Evolutionary conservation across 2,888 invertebrate species (phyloP), one percentile per base, ranked within the genome.

Genomic region (Desoria tigrina): DNA sequence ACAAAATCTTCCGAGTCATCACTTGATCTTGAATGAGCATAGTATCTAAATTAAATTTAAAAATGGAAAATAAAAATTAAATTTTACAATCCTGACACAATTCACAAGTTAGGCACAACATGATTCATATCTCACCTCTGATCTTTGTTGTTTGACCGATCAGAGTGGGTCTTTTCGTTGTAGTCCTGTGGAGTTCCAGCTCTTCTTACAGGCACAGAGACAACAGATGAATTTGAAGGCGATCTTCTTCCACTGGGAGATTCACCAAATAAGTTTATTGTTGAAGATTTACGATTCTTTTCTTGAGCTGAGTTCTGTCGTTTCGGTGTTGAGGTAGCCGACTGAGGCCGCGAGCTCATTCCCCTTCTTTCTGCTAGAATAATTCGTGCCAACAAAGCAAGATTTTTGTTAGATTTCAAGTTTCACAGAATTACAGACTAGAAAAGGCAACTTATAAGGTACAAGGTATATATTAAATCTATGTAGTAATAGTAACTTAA

Each of bases 1-100:
- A 91, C 88, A 81, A 90, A 93, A 74, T 87, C 86, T 61, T 89
- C 89, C 7, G 76, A 76, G 54, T 76, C 76, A 64, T 76, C 76
- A 39, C 74, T 74, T 42, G 76, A 76, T 42, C 74, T 72, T 28
- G 76, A 76, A 67, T 74, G 72, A 54, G 72, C 76, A 61, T 74
- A 74, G 55, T 73, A 74, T 57, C 76, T 76, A 27, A n/a, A 53
- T 32, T 4, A 32, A 49, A 45, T 14, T 4, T 11, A 50, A 24
- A 16, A 32, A 2, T 21, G 4, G 6, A 18, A 45, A 45, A 51
- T 21, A 16, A 24, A 55, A 42, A 26, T 53, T 58, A 54, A 27
- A n/a, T 42, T 26, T 45, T 32, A 59, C 14, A 16, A 6, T 45
- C 9, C 21, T 45, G 16, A 45, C 4, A 45, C n/a, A 45, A 18